Percentiles rank a stretch among this genome's conserved stretches.
phyloP scores from a whole-genome alignment of 2,113 vertebrate genomes.

The Anthoscopus minutus region DNA sequence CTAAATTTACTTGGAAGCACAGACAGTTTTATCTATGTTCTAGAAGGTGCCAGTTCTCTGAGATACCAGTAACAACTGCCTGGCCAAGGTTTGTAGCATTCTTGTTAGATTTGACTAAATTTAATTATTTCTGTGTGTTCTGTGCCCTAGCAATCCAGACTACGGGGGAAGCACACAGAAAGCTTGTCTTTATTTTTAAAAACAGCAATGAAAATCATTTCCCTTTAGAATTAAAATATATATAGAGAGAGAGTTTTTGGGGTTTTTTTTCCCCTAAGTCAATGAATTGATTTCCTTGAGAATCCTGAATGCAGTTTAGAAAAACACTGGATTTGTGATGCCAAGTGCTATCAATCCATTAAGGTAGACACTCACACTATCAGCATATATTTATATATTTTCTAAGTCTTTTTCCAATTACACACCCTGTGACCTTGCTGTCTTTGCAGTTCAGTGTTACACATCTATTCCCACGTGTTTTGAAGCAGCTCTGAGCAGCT shows the following conservation, averaged over 20 bases:
- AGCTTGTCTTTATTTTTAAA: not conserved
- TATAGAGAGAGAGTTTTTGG: rapidly evolving
- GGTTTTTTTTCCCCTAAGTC: not conserved
- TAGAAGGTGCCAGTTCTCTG: not conserved
- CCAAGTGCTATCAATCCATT: not conserved
- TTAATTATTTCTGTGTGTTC: not conserved
- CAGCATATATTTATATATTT: not conserved
- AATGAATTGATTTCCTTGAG: not conserved
- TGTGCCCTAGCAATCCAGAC: not conserved
- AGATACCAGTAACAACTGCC: not conserved
- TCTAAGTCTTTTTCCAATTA: not conserved
- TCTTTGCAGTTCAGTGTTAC: not conserved
- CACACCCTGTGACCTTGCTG: not conserved
- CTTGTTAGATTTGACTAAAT: not conserved
- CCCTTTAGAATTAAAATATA: not conserved
- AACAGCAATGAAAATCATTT: not conserved
- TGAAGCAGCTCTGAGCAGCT: not conserved
- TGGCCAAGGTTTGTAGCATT: not conserved
- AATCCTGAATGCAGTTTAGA: not conserved
- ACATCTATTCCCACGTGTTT: not conserved
- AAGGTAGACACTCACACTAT: not conserved
- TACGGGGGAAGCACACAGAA: not conserved
- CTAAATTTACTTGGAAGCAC: not conserved
- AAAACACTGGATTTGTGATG: not conserved
- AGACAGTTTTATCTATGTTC: not conserved